phyloP scores from a whole-genome alignment of 2,888 invertebrate genomes.

The Plemyria rubiginata region DNA sequence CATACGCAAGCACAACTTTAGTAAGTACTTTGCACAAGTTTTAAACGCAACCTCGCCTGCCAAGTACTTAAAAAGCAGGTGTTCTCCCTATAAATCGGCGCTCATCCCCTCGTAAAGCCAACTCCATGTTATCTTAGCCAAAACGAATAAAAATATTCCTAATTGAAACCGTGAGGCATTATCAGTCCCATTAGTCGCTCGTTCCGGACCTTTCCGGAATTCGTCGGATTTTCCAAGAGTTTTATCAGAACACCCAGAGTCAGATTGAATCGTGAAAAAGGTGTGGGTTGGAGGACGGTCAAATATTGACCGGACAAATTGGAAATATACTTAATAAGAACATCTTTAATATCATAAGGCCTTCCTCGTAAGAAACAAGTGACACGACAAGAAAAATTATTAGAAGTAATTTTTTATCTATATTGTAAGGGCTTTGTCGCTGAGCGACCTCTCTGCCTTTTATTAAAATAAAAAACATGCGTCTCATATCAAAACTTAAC shows the following conservation, averaged over 20 bases:
- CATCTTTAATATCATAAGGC: too few species aligned
- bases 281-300: not conserved
- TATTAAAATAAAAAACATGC: too few species aligned
- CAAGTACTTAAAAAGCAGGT: constrained; percentile 4
- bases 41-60: not conserved
- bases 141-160: constrained; percentile 32
- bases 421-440: too few species aligned
- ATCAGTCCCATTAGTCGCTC: constrained; percentile 31
- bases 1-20: not conserved
- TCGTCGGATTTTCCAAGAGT: constrained; percentile 3
- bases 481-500: too few species aligned
- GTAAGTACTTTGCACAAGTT: not conserved
- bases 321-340: too few species aligned
- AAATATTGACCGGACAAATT: not conserved
- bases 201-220: constrained; percentile 14
- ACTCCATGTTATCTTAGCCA: constrained; percentile 21
- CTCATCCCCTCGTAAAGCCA: constrained; percentile 9
- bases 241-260: constrained; percentile 5
- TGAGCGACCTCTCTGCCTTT: too few species aligned
- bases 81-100: constrained; percentile 7
- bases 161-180: constrained; percentile 32
- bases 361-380: too few species aligned
- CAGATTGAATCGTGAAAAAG: not conserved
- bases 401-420: too few species aligned
- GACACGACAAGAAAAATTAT: too few species aligned